Percentiles rank a stretch among this genome's conserved stretches.
phyloP scores from a whole-genome alignment of 1,140 invertebrate species.

The Cherax destructor region DNA sequence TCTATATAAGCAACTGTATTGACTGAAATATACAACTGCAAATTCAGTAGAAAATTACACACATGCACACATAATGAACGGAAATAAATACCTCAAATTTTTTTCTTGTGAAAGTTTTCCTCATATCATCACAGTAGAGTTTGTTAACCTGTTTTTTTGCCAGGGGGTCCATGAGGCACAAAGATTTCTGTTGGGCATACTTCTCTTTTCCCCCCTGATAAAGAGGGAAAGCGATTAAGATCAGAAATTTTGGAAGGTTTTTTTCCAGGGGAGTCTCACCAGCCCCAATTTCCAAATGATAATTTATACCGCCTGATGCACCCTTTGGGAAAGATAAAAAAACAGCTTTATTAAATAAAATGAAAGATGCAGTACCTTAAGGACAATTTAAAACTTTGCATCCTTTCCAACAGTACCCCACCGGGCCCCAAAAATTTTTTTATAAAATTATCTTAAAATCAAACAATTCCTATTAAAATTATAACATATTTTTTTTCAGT shows the following conservation, averaged over 20 bases:
- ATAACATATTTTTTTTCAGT: too few relatives aligned
- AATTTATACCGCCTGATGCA: conserved; percentile 23
- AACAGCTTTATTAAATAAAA: neutral
- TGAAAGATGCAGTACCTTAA: too few relatives aligned
- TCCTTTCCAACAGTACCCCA: neutral
- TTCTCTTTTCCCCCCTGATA: conserved; percentile 58
- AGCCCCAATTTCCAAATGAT: conserved; percentile 65
- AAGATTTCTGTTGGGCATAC: conserved; percentile 64
- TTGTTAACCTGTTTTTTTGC: conserved; percentile 23
- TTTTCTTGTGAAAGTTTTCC: conserved; percentile 51
- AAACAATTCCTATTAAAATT: too few relatives aligned
- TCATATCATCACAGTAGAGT: conserved; percentile 59
- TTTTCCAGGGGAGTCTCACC: conserved; percentile 67
- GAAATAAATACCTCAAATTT: conserved; percentile 19
- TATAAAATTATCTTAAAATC: too few relatives aligned
- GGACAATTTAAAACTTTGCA: neutral
- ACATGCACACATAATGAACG: too few relatives aligned
- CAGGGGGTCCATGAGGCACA: conserved; percentile 22
- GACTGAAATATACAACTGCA: too few relatives aligned
- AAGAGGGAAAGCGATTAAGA: conserved; percentile 50
- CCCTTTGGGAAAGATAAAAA: neutral
- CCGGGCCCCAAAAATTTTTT: neutral
- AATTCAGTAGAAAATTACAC: too few relatives aligned
- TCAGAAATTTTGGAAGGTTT: conserved; percentile 56
- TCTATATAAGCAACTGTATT: too few relatives aligned